Evolutionary conservation across 2,797 vertebrate species (phyloP).

Genomic region (Cyclura pinguis): DNA sequence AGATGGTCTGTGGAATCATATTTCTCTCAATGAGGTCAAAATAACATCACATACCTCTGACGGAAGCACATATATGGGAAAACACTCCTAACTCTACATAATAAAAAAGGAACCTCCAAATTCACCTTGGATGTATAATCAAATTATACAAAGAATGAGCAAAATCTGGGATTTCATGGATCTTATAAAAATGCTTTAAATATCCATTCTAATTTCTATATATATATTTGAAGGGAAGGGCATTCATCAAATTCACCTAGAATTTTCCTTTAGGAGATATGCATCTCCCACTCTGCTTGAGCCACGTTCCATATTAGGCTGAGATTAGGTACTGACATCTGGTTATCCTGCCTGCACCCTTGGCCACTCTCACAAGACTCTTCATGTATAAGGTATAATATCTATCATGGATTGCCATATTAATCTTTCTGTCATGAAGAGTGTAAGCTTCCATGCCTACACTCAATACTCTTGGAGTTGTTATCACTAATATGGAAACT

Average conservation of each 20-base stretch:
- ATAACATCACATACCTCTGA: not conserved
- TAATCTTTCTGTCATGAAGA: not conserved
- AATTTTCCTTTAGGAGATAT: not conserved
- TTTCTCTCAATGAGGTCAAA: not conserved
- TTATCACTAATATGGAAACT: not conserved
- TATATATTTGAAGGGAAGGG: not conserved
- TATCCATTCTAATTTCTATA: not conserved
- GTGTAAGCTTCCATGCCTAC: not conserved
- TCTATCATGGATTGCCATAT: not conserved
- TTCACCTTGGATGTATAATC: not conserved
- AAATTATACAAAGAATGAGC: not conserved
- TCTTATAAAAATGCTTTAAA: not conserved
- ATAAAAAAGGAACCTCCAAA: not conserved
- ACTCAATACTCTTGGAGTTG: not conserved
- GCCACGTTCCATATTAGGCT: constrained; percentile 18
- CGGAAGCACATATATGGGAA: not conserved
- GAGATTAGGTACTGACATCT: not conserved
- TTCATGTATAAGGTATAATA: not conserved
- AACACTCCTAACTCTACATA: not conserved
- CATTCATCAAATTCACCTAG: not conserved
- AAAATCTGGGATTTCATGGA: not conserved
- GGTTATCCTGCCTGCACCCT: not conserved
- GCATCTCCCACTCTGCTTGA: not conserved
- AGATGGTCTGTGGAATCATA: not conserved
- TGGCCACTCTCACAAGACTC: not conserved